These are phyloP conservation scores for Scartelaos histophorus DNA, from an alignment of 2,113 vertebrate genomes.

Conservation along the genomic window DNA sequence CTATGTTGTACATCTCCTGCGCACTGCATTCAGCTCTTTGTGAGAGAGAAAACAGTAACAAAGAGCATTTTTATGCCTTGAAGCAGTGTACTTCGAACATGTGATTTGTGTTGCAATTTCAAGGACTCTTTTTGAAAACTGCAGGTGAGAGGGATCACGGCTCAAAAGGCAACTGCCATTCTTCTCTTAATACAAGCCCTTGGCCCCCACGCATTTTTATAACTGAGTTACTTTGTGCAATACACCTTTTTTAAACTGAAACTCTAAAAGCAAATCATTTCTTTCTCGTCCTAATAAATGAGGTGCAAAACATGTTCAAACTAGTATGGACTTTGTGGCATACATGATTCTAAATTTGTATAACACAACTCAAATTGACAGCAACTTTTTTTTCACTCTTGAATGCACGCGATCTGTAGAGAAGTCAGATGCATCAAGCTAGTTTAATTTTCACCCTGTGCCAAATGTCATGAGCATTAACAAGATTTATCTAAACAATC, in stretches of 20 bases:
- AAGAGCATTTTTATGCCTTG: slow-evolving; percentile 17
- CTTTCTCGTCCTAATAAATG: slow-evolving; percentile 8
- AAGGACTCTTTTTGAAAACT: slow-evolving; percentile 34
- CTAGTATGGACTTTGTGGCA: slow-evolving; percentile 24
- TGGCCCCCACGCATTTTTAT: neutral
- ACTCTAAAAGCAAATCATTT: neutral
- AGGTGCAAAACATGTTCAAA: slow-evolving; percentile 32
- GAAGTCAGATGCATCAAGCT: slow-evolving; percentile 9
- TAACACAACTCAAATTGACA: slow-evolving; percentile 27
- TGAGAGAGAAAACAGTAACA: slow-evolving; percentile 6
- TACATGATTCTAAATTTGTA: slow-evolving; percentile 12
- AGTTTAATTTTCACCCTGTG: slow-evolving; percentile 36
- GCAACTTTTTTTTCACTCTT: slow-evolving; percentile 12
- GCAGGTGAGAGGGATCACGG: slow-evolving; percentile 24
- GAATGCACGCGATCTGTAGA: neutral
- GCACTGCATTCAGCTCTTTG: slow-evolving; percentile 8
- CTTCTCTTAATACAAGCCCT: slow-evolving; percentile 1
- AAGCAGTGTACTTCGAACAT: slow-evolving; percentile 20
- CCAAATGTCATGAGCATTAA: slow-evolving; percentile 30
- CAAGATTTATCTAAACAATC: slow-evolving; percentile 58
- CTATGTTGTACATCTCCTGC: neutral
- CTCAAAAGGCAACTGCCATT: slow-evolving; percentile 21
- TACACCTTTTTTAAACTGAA: neutral
- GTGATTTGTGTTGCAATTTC: slow-evolving; percentile 26
- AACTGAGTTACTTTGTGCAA: neutral